phyloP scores from a whole-genome alignment of 1,140 invertebrate genomes.

The Penaeus japonicus region DNA sequence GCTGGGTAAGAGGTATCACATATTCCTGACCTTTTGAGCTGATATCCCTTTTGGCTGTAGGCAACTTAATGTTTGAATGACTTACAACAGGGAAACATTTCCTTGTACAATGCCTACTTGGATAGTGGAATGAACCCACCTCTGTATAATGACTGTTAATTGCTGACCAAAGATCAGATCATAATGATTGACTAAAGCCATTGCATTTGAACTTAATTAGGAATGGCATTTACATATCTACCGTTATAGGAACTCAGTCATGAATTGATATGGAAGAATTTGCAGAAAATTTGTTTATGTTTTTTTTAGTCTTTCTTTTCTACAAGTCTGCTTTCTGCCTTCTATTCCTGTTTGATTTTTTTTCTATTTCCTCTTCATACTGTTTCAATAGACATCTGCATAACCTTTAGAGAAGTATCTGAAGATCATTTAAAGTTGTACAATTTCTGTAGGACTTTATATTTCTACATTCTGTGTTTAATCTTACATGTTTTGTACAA shows the following conservation, averaged over 20 bases:
- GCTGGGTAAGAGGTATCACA: neutral
- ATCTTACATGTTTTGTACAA: no score
- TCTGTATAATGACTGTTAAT: neutral
- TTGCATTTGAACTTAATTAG: neutral
- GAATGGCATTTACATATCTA: conserved; percentile 26
- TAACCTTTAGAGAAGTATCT: no score
- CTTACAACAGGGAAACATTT: no score
- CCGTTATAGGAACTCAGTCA: neutral
- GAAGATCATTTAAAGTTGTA: no score
- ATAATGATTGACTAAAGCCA: neutral
- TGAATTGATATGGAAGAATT: neutral
- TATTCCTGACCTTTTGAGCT: conserved; percentile 9
- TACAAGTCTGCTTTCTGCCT: no score
- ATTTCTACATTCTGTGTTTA: no score
- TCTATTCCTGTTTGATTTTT: no score
- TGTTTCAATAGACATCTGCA: no score
- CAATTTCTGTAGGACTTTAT: no score
- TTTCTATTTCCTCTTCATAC: no score
- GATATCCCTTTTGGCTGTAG: neutral
- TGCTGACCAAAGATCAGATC: conserved; percentile 26
- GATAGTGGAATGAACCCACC: neutral
- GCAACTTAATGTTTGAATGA: neutral
- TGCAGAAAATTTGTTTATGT: neutral
- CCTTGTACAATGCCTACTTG: no score
- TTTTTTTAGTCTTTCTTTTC: neutral